These are phyloP conservation scores for Ostrea denselamellosa DNA, from an alignment of 1,140 invertebrate genomes.

Conservation along the genomic window DNA sequence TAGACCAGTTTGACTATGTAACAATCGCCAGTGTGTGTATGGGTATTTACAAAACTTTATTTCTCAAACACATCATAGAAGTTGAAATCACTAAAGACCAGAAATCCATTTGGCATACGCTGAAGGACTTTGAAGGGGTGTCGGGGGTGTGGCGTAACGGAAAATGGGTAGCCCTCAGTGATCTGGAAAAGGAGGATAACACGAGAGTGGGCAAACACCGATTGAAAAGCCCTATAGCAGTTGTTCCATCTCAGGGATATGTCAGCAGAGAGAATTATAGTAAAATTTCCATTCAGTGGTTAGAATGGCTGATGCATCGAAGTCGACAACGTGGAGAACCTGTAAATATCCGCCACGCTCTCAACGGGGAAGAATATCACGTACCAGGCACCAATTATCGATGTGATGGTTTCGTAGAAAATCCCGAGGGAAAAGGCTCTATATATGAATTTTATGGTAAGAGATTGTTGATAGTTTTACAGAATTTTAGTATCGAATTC, in stretches of 20 bases:
- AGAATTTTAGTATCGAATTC: neutral
- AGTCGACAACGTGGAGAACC: neutral
- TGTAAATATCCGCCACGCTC: neutral
- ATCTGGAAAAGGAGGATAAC: neutral
- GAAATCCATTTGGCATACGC: neutral
- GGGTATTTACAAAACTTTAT: conserved; percentile 41
- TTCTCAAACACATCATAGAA: conserved; percentile 34
- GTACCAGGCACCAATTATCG: conserved; percentile 48
- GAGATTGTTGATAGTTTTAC: neutral
- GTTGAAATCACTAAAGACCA: conserved; percentile 30
- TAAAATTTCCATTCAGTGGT: conserved; percentile 46
- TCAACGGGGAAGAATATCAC: conserved; percentile 44
- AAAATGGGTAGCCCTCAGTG: neutral
- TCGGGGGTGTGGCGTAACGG: neutral
- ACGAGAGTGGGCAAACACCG: conserved; percentile 7
- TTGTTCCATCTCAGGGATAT: conserved; percentile 48
- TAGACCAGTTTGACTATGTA: conserved; percentile 47
- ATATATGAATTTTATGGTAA: conserved; percentile 50
- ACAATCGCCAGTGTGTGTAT: conserved; percentile 51
- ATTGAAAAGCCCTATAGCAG: conserved; percentile 41
- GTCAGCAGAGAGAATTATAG: conserved; percentile 30
- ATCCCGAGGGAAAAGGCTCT: neutral
- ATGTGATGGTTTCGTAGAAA: conserved; percentile 19
- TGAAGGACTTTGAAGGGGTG: conserved; percentile 28
- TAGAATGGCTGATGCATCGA: conserved; percentile 44